Evolutionary conservation across 2,888 invertebrate species (phyloP), one percentile per base, ranked within the genome.

Genomic region (Gibbula magus): DNA sequence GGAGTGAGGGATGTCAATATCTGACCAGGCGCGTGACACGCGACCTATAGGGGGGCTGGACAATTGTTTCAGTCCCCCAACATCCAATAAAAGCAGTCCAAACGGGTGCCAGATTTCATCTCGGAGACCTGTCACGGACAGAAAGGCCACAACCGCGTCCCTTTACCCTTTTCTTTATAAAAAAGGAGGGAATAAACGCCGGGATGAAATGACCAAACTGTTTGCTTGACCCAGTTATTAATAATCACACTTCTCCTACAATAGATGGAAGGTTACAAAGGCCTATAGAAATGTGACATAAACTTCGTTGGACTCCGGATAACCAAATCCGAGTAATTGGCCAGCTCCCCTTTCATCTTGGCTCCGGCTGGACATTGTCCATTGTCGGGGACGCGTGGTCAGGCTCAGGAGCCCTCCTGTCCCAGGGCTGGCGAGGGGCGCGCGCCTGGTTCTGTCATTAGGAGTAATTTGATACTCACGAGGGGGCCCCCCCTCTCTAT

Each of bases 191-290:
- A 61, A 29, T 61, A 61, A 61, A 29, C 29, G 16, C 25, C 16
- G 56, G 29, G 61, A 29, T 18, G 61, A 5, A 25, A 61, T 61
- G 61, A 29, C 61, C 61, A 29, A 61, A 16, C 16, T 22, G 20
- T 39, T 70, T 16, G 35, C 20, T 16, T 39, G 70, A 70, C 70
- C 39, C 70, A 39, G 39, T 32, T 70, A 70, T 70, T 70, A 70
- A 70, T 39, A 70, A 70, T 20, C 67, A 32, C 70, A 70, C 35
- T 20, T 20, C 35, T 18, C 13, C 39, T 20, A 39, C 29, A 16
- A 70, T 35, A 18, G 32, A 39, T 70, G 35, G 20, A n/a, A 70
- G n/a, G 70, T 70, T 35, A 35, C 70, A 70, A 39, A 39, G 70
- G 35, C 20, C 70, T 35, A 20, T 70, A 29, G 39, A 35, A 39